Percentiles rank a stretch among this genome's conserved stretches.
Conservation (phyloP, 1,140 invertebrate species). For the Drosophila burlai region DNA sequence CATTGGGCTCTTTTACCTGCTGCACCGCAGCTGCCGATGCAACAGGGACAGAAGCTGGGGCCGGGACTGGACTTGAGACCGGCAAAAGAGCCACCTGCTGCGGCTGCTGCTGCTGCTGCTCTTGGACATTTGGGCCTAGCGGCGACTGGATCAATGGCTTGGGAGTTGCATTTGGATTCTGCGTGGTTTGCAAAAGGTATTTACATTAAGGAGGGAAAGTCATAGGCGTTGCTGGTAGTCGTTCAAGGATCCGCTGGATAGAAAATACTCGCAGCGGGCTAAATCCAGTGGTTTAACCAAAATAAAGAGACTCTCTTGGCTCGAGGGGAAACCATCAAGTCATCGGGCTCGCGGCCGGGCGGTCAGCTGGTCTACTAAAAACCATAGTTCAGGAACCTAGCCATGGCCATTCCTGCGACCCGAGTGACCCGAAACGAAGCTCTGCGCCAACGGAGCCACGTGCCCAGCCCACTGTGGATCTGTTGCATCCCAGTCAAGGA, state of each 20-base stretch:
- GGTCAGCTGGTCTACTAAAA: constrained; percentile 66
- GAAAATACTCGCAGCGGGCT: constrained; percentile 13
- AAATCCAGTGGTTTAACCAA: constrained; percentile 18
- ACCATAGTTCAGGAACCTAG: constrained; percentile 85
- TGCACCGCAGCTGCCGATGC: too few species aligned
- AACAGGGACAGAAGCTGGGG: not conserved
- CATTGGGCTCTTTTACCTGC: not conserved
- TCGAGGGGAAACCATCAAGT: constrained; percentile 22
- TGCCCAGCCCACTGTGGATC: constrained; percentile 49
- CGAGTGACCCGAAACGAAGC: constrained; percentile 76
- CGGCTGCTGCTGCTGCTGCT: not conserved
- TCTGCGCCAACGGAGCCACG: constrained; percentile 51
- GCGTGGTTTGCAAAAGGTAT: constrained; percentile 33
- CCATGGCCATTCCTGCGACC: constrained; percentile 84
- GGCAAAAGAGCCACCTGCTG: not conserved
- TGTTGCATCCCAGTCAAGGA: constrained; percentile 4
- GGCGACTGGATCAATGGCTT: constrained; percentile 44
- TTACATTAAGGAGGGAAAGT: constrained; percentile 11
- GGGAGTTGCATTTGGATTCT: constrained; percentile 57
- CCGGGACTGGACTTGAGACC: not conserved
- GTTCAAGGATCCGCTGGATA: constrained; percentile 2
- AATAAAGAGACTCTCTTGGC: constrained; percentile 23
- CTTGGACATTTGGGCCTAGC: not conserved
- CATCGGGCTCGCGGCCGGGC: constrained; percentile 16
- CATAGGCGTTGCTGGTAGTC: not conserved